Conservation (phyloP, 2,888 invertebrate genomes). For the Scaptomyza parva region DNA sequence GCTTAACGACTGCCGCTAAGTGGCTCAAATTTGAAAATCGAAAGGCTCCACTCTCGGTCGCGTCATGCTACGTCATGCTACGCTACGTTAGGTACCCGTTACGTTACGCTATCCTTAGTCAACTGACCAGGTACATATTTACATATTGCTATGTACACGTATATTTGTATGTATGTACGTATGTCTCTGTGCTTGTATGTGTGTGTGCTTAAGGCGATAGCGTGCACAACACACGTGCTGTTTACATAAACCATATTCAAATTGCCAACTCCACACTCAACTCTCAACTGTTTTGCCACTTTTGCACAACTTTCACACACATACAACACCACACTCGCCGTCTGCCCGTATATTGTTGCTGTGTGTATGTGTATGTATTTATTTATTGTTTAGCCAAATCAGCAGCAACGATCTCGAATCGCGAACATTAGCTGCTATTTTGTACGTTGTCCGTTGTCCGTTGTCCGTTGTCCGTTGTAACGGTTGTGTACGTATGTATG, state of each 20-base stretch:
- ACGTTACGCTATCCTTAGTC: slow-evolving; percentile 63
- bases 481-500: no score
- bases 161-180: neutral
- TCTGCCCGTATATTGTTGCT: neutral
- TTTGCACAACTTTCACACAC: slow-evolving; percentile 4
- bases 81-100: slow-evolving; percentile 43
- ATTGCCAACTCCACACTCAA: slow-evolving; percentile 62
- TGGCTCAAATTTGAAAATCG: slow-evolving; percentile 57
- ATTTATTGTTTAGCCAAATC: slow-evolving; percentile 75
- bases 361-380: slow-evolving; percentile 62
- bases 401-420: slow-evolving; percentile 63
- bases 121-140: slow-evolving; percentile 47
- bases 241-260: slow-evolving; percentile 73
- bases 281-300: slow-evolving; percentile 25
- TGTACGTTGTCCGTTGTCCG: slow-evolving; percentile 33
- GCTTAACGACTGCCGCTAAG: slow-evolving; percentile 68
- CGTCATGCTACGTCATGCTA: slow-evolving; percentile 32
- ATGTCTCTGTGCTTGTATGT: neutral
- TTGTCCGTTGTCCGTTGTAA: slow-evolving; percentile 24
- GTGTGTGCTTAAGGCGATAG: slow-evolving; percentile 15
- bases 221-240: slow-evolving; percentile 42
- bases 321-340: neutral
- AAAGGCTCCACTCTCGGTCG: slow-evolving; percentile 42
- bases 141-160: slow-evolving; percentile 2
- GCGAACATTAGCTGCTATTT: slow-evolving; percentile 69